Evolutionary conservation across 2,797 vertebrate genomes (phyloP).

Genomic region (Manis pentadactyla): DNA sequence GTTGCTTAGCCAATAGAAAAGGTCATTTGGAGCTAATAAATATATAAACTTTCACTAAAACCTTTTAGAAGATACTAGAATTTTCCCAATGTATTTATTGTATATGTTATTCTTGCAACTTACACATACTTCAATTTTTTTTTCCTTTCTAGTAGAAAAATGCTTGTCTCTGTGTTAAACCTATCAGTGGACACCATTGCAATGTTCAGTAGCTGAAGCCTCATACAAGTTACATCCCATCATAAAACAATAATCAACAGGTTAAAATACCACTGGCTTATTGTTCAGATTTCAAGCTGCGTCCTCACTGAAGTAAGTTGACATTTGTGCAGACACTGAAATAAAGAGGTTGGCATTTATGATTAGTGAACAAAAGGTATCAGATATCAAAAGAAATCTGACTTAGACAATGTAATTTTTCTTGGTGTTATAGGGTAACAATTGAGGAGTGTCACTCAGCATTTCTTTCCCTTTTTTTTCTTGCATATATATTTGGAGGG

Average conservation of each 20-base stretch:
- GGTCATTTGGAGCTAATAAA: neutral
- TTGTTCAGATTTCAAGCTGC: constrained; percentile 31
- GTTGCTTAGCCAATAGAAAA: neutral
- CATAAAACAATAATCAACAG: neutral
- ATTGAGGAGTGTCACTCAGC: neutral
- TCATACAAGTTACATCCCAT: neutral
- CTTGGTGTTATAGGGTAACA: constrained; percentile 25
- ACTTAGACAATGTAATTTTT: constrained; percentile 28
- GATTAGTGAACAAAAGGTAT: constrained; percentile 41
- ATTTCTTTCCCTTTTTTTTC: neutral
- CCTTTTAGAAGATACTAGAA: neutral
- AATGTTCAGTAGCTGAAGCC: neutral
- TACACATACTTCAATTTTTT: neutral
- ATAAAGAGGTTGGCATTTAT: constrained; percentile 48
- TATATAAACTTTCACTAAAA: neutral
- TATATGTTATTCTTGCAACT: neutral
- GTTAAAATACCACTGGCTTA: constrained; percentile 24
- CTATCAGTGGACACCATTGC: neutral
- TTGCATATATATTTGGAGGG: neutral
- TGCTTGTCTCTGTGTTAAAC: neutral
- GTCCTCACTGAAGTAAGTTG: constrained; percentile 11
- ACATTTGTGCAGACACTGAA: constrained; percentile 46
- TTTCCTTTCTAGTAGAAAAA: neutral
- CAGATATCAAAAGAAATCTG: constrained; percentile 36
- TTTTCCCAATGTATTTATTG: neutral